Evolutionary conservation across 35 echinoderm and acorn worm species (phyloP), one percentile per base, ranked within the genome.

Genomic region (Stichopus chloronotus): DNA sequence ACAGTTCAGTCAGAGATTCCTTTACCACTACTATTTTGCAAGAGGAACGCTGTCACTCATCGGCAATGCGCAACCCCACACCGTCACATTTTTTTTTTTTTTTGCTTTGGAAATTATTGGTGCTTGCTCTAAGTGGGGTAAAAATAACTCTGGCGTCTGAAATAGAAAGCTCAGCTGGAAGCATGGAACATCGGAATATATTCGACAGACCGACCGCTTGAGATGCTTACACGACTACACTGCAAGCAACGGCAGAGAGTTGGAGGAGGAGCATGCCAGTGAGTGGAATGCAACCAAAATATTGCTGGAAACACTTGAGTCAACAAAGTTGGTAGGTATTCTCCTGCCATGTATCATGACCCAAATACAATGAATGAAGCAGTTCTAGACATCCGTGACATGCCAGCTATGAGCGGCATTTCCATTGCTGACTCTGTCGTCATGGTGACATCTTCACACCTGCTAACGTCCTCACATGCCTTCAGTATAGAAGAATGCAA

Each of bases 361-460:
- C 82, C 82, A 85, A 56, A 85, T 85, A 56, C 57, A 85, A 85
- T 85, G 52, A 78, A 78, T 78, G 57, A 85, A 74, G 13, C 17
- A 74, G 58, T 13, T 17, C 53, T 21, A 85, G 82, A 85, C 82
- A 85, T 85, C 82, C 24, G 58, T 85, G 82, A 85, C 87, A 89
- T 89, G 87, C 65, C 87, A 89, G 52, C 59, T 71, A 89, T 89
- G 87, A 89, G 52, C 65, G 87, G 87, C 87, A 89, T 89, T 89
- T 74, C 65, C 24, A 65, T 2, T 89, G 87, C 59, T 74, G 65
- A 71, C 65, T 63, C 87, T 89, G 65, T 89, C 87, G 24, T 24
- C 87, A 89, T 89, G 43, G 10, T 61, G 52, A 89, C 65, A 89
- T 19, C 87, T 71, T 65, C 87, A 89, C 87, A 89, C 87, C 87